A percentile compares a stretch with the other conserved stretches of the same genome.
phyloP scores from a whole-genome alignment of 2,888 invertebrate species.

The Podabrus alpinus region DNA sequence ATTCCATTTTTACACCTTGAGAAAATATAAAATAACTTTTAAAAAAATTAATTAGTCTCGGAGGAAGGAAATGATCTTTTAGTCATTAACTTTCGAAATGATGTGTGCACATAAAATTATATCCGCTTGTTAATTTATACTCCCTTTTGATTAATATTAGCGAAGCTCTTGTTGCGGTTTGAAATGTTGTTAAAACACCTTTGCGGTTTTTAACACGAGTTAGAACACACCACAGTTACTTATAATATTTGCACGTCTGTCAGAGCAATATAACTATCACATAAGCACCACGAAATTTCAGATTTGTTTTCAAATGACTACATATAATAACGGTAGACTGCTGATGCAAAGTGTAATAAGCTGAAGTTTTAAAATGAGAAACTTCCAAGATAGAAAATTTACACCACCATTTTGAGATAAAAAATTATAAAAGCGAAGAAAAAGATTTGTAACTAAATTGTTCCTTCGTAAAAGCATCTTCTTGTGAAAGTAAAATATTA shows the following conservation, averaged over 20 bases:
- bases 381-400: background rate
- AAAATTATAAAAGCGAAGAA: background rate
- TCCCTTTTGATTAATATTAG: background rate
- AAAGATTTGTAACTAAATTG: background rate
- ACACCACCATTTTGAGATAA: background rate
- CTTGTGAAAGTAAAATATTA: background rate
- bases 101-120: background rate
- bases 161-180: conserved; percentile 6
- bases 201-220: conserved; percentile 9
- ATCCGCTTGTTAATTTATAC: background rate
- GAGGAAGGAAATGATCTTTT: background rate
- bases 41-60: background rate
- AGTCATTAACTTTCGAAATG: background rate
- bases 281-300: background rate
- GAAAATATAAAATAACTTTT: background rate
- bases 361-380: background rate
- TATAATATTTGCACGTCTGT: background rate
- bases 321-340: background rate
- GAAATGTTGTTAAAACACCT: conserved; percentile 17
- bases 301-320: background rate
- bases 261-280: background rate
- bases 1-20: background rate
- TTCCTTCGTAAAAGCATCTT: background rate
- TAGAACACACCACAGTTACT: conserved; percentile 1
- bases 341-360: background rate